Conservation (phyloP, 2,797 vertebrate genomes). For the Gambusia yucatana region DNA sequence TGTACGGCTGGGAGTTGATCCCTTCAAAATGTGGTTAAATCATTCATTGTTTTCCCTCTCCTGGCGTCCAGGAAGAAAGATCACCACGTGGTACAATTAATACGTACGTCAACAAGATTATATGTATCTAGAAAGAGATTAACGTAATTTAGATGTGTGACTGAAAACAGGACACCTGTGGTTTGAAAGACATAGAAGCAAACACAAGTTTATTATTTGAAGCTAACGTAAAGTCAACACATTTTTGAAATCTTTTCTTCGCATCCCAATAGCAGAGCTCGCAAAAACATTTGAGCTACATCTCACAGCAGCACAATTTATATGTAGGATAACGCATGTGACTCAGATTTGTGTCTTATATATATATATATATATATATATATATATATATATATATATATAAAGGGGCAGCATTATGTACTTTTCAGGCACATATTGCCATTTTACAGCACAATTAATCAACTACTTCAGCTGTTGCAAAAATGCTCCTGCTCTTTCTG, state of each 20-base stretch:
- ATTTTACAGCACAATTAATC: no score
- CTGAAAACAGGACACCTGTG: neutral
- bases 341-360: no score
- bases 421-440: no score
- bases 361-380: no score
- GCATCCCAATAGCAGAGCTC: neutral
- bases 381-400: no score
- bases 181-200: neutral
- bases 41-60: conserved; percentile 35
- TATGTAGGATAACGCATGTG: no score
- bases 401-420: no score
- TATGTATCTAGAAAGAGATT: neutral
- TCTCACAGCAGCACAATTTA: no score
- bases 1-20: conserved; percentile 29
- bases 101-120: conserved; percentile 3
- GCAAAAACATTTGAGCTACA: no score
- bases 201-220: neutral
- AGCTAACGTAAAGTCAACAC: neutral
- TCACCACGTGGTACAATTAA: conserved; percentile 5
- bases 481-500: no score
- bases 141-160: neutral
- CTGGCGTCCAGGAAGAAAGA: conserved; percentile 11
- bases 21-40: conserved; percentile 26
- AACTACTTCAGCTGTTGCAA: no score
- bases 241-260: neutral